These are phyloP conservation scores for Vanessa cardui DNA, from an alignment of 2,888 invertebrate genomes.

Conservation along the genomic window DNA sequence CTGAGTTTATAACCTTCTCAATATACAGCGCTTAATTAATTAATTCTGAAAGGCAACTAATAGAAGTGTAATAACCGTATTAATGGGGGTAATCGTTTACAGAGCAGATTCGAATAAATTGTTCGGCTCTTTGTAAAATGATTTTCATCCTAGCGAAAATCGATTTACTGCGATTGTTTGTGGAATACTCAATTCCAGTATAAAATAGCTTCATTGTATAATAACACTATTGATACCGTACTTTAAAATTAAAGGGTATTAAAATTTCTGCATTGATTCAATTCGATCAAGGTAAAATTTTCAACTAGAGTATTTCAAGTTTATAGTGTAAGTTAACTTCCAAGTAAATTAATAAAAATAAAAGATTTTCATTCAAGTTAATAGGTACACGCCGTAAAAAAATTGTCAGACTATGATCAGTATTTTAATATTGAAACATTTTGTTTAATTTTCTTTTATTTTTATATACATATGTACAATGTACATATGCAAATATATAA, in stretches of 20 bases:
- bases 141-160: constrained; percentile 36
- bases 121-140: constrained; percentile 37
- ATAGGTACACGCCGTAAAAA: too few relatives aligned
- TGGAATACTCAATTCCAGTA: constrained; percentile 19
- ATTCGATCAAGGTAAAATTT: too few relatives aligned
- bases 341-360: too few relatives aligned
- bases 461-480: too few relatives aligned
- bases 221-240: not conserved
- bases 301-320: too few relatives aligned
- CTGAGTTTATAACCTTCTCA: constrained; percentile 33
- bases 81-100: constrained; percentile 37
- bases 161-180: constrained; percentile 36
- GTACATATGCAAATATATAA: too few relatives aligned
- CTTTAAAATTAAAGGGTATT: constrained; percentile 1
- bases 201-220: constrained; percentile 3
- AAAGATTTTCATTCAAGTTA: too few relatives aligned
- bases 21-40: constrained; percentile 40
- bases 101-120: constrained; percentile 36
- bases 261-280: not conserved
- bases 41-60: constrained; percentile 36
- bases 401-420: too few relatives aligned
- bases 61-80: constrained; percentile 35
- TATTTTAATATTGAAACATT: too few relatives aligned
- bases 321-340: too few relatives aligned
- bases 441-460: too few relatives aligned